These are phyloP conservation scores for Ceratosolen fusciceps DNA, from an alignment of 1,140 invertebrate genomes.

Conservation along the genomic window DNA sequence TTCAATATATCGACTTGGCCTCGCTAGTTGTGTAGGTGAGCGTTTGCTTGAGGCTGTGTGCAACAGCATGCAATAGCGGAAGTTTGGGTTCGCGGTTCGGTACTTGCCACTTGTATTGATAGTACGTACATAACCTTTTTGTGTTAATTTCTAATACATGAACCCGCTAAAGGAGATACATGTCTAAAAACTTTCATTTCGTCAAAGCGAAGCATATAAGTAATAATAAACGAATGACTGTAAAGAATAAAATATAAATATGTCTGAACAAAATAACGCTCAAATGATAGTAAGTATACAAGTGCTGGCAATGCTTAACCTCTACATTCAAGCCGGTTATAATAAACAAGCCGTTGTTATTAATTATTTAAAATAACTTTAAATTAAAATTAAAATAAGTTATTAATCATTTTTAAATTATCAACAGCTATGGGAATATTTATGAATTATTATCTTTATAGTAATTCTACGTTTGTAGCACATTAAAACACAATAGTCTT, in stretches of 20 bases:
- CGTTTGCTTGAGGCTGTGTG: too few species aligned
- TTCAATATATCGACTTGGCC: too few species aligned
- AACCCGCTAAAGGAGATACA: constrained; percentile 19
- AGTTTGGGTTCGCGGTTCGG: too few species aligned
- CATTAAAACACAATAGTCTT: too few species aligned
- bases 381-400: too few species aligned
- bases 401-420: too few species aligned
- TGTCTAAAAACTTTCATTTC: constrained; percentile 14
- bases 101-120: neutral
- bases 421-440: neutral
- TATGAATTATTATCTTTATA: neutral
- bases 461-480: too few species aligned
- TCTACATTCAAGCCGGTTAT: constrained; percentile 21
- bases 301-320: constrained; percentile 31
- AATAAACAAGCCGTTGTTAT: neutral
- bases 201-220: neutral
- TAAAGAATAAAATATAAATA: constrained; percentile 32
- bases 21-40: too few species aligned
- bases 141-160: too few species aligned
- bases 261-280: constrained; percentile 60
- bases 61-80: too few species aligned
- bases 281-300: constrained; percentile 60
- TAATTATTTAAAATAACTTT: neutral
- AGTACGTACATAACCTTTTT: neutral
- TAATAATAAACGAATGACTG: neutral